Percentiles rank a stretch among this genome's conserved stretches.
Evolutionary conservation across 2,797 vertebrate species (phyloP).

Genomic region (Hoplostethus atlanticus): DNA sequence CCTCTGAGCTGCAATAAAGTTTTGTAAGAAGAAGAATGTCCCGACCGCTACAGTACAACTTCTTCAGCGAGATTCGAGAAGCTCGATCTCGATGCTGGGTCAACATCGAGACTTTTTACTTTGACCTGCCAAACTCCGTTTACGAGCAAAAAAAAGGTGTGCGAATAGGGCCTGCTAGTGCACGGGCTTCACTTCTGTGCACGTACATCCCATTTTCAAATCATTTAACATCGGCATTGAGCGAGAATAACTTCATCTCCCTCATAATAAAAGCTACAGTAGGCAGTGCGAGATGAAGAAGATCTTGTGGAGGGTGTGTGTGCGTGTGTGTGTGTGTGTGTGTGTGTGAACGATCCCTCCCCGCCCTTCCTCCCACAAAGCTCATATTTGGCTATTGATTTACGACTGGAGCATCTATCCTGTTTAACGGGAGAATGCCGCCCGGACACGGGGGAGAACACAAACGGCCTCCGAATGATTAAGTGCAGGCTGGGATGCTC

Average conservation of each 20-base stretch:
- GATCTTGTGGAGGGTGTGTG: not conserved
- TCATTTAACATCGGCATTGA: not conserved
- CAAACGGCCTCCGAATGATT: slow-evolving; percentile 20
- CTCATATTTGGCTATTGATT: slow-evolving; percentile 30
- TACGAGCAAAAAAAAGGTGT: not conserved
- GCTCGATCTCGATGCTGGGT: too few species aligned
- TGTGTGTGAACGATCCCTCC: not conserved
- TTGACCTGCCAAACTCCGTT: too few species aligned
- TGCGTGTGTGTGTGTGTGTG: too few species aligned
- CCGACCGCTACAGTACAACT: too few species aligned
- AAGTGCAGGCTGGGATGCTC: not conserved
- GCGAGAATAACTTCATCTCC: not conserved
- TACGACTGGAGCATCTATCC: slow-evolving; percentile 19
- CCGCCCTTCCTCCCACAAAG: slow-evolving; percentile 9
- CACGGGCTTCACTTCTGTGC: not conserved
- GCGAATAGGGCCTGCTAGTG: too few species aligned
- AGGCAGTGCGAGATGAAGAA: slow-evolving; percentile 9
- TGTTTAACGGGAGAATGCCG: slow-evolving; percentile 13
- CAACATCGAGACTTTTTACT: too few species aligned
- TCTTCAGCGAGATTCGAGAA: too few species aligned
- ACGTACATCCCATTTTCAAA: not conserved
- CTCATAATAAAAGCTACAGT: not conserved
- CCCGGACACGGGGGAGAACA: slow-evolving; percentile 7
- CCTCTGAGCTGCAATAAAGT: too few species aligned
- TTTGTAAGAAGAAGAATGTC: too few species aligned